Evolutionary conservation across 2,797 vertebrate genomes (phyloP).

Genomic region (Microhierax caerulescens): DNA sequence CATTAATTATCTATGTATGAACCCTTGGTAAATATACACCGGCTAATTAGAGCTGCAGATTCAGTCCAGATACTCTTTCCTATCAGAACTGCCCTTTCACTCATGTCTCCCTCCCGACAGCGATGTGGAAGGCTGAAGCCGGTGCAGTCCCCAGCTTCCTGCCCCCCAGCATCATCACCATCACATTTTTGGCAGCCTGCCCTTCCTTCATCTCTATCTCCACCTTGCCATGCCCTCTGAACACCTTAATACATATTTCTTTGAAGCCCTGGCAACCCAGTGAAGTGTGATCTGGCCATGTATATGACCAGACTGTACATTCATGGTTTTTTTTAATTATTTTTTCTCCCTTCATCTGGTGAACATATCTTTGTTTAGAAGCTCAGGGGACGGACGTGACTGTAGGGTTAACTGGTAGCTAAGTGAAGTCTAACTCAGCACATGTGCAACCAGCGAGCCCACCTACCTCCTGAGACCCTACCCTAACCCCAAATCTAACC

Average conservation of each 20-base stretch:
- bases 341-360: neutral
- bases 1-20: neutral
- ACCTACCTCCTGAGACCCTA: neutral
- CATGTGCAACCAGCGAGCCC: fast-evolving
- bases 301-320: neutral
- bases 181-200: neutral
- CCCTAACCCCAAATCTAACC: neutral
- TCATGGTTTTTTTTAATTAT: fast-evolving
- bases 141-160: neutral
- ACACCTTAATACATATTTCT: neutral
- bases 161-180: neutral
- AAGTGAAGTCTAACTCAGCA: neutral
- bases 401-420: neutral
- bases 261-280: neutral
- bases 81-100: neutral
- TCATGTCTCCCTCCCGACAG: fast-evolving
- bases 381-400: neutral
- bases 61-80: neutral
- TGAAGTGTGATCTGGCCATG: neutral
- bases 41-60: neutral
- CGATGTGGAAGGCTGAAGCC: neutral
- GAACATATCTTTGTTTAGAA: neutral
- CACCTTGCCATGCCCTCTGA: neutral
- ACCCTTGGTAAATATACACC: neutral
- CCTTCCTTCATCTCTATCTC: neutral